These are phyloP conservation scores for Baronia brevicornis DNA, from an alignment of 2,888 invertebrate species.

Conservation along the genomic window DNA sequence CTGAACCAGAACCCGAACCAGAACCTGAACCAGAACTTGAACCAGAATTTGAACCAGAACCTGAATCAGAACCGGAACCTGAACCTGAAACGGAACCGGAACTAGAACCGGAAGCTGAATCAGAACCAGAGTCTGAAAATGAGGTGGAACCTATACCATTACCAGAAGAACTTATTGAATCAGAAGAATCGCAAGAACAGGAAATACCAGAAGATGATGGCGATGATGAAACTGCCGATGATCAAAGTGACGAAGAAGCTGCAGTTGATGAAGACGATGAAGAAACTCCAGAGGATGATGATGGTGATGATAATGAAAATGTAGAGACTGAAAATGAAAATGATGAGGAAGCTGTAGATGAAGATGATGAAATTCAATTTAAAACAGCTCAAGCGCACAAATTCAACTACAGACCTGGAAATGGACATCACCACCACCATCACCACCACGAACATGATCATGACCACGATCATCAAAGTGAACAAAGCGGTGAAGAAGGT, in stretches of 20 bases:
- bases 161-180: constrained; percentile 25
- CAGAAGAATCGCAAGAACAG: constrained; percentile 25
- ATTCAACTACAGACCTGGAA: no score
- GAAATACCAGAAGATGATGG: constrained; percentile 13
- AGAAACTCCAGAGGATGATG: constrained; percentile 9
- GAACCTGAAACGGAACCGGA: constrained; percentile 23
- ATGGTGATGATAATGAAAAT: constrained; percentile 16
- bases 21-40: constrained; percentile 44
- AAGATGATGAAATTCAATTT: constrained; percentile 20
- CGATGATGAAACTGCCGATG: constrained; percentile 17
- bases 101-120: constrained; percentile 42
- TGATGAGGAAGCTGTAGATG: constrained; percentile 19
- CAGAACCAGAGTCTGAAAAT: constrained; percentile 53
- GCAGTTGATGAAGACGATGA: constrained; percentile 13
- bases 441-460: no score
- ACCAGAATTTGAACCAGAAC: constrained; percentile 42
- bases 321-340: no score
- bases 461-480: no score
- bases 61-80: constrained; percentile 33
- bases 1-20: constrained; percentile 44
- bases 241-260: constrained; percentile 13
- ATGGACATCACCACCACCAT: no score
- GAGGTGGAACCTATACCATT: constrained; percentile 42
- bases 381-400: no score
- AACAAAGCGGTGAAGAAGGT: constrained; percentile 6